Conservation (phyloP, 2,888 invertebrate genomes). For the Anthrax anthrax region DNA sequence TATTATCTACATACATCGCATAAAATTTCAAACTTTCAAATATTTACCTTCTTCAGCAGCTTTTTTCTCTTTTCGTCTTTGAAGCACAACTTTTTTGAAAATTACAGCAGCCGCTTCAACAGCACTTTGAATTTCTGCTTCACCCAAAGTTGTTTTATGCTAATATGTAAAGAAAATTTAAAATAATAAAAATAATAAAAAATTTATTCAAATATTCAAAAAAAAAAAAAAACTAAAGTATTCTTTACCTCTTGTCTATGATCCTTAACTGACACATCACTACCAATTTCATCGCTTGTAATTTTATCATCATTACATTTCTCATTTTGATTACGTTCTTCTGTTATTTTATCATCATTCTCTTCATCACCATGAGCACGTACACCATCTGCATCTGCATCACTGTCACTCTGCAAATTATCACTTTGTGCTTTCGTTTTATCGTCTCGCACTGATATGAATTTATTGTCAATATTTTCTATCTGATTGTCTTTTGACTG, state of each 20-base stretch:
- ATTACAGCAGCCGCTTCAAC: slow-evolving; percentile 33
- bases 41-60: slow-evolving; percentile 33
- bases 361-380: neutral
- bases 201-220: no score
- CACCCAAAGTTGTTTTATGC: slow-evolving; percentile 31
- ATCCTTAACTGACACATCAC: no score
- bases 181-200: no score
- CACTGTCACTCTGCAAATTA: no score
- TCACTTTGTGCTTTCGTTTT: neutral
- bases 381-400: neutral
- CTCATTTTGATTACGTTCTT: neutral
- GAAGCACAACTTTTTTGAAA: slow-evolving; percentile 32
- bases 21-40: no score
- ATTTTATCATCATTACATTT: neutral
- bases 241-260: neutral
- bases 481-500: no score
- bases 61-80: slow-evolving; percentile 27
- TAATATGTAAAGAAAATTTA: slow-evolving; percentile 3
- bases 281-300: no score
- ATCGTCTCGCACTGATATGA: no score
- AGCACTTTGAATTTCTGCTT: slow-evolving; percentile 33
- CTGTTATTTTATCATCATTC: no score
- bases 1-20: no score
- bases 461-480: no score
- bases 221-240: no score